Conservation (phyloP, 1,140 invertebrate species). For the Drosophila obscura region DNA sequence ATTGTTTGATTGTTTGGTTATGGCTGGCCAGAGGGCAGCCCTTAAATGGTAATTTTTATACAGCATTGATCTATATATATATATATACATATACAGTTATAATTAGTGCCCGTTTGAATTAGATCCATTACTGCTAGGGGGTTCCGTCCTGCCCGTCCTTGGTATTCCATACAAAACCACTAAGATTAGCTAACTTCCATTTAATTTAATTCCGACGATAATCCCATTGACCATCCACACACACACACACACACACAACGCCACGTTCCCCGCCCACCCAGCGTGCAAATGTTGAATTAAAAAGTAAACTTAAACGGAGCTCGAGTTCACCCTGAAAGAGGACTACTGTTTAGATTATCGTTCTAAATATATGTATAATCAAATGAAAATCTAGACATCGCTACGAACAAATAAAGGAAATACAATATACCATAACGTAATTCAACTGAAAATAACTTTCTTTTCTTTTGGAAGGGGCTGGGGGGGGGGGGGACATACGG, state of each 20-base stretch:
- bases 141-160: constrained; percentile 2
- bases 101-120: constrained; percentile 41
- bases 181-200: constrained; percentile 7
- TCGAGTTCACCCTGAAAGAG: constrained; percentile 12
- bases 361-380: constrained; percentile 18
- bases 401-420: constrained; percentile 37
- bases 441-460: constrained; percentile 50
- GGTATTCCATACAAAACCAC: constrained; percentile 35
- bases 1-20: constrained; percentile 19
- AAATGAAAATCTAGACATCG: constrained; percentile 30
- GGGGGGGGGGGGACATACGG: constrained; percentile 17
- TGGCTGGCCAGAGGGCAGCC: constrained; percentile 4
- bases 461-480: background rate
- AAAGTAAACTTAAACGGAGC: constrained; percentile 19
- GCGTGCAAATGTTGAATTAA: constrained; percentile 34
- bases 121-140: constrained; percentile 18
- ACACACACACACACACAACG: constrained; percentile 6
- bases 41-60: constrained; percentile 33
- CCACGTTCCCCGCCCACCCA: background rate
- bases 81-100: constrained; percentile 28
- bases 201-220: background rate
- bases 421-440: constrained; percentile 44
- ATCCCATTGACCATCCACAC: background rate
- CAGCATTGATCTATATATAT: no score
- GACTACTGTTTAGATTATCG: constrained; percentile 7